phyloP scores from a whole-genome alignment of 2,797 vertebrate species.

The Etheostoma perlongum region DNA sequence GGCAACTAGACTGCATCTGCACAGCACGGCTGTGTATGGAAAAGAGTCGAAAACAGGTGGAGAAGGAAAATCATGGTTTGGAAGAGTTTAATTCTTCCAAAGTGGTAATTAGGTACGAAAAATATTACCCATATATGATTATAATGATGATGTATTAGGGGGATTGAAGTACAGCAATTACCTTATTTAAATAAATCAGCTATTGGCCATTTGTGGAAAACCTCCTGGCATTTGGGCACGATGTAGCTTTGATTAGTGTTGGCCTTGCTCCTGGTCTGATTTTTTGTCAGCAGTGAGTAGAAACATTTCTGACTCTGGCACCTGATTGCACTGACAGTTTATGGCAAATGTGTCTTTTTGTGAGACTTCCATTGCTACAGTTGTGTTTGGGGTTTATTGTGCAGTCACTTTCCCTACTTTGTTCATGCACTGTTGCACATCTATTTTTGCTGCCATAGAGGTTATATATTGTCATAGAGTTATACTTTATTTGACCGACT shows the following conservation, averaged over 20 bases:
- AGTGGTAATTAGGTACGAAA: slow-evolving; percentile 59
- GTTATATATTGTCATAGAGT: background rate
- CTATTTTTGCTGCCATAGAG: slow-evolving; percentile 7
- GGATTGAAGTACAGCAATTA: slow-evolving; percentile 46
- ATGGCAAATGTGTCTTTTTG: slow-evolving; percentile 19
- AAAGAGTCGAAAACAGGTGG: slow-evolving; percentile 38
- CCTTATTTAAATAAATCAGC: slow-evolving; percentile 57
- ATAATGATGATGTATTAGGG: slow-evolving; percentile 69
- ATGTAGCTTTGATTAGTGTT: background rate
- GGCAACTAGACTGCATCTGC: slow-evolving; percentile 8
- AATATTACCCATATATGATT: slow-evolving; percentile 55
- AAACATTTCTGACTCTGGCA: slow-evolving; percentile 11
- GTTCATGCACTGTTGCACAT: background rate
- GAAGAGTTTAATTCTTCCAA: slow-evolving; percentile 49
- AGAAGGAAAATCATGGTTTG: slow-evolving; percentile 56
- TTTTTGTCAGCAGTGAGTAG: slow-evolving; percentile 18
- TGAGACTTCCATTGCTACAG: slow-evolving; percentile 12
- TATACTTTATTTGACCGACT: slow-evolving; percentile 17
- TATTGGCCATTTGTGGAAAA: slow-evolving; percentile 39
- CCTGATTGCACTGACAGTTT: slow-evolving; percentile 15
- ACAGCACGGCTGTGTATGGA: slow-evolving; percentile 25
- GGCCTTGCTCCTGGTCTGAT: slow-evolving; percentile 16
- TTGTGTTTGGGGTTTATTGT: slow-evolving; percentile 22
- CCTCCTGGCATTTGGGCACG: slow-evolving; percentile 17
- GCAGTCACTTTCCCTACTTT: slow-evolving; percentile 13